Evolutionary conservation across 37 sponge, comb jelly and placozoan genomes (phyloP).

Genomic region (Crambe crambe): DNA sequence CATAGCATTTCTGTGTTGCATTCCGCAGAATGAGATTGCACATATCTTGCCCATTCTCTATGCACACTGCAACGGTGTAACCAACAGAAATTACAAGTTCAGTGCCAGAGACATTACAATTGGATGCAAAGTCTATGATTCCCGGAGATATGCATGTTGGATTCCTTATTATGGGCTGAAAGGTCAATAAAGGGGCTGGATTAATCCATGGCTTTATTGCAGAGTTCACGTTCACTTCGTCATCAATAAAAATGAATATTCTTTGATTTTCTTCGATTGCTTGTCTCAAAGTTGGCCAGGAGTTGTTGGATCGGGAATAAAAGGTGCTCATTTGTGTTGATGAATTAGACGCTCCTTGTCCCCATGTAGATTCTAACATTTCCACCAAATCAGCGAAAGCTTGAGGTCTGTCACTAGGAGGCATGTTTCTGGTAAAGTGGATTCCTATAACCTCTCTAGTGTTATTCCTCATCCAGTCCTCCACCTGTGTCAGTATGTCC

Average conservation of each 20-base stretch:
- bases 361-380: neutral
- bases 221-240: neutral
- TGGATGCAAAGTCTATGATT: neutral
- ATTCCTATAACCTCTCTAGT: conserved; percentile 11
- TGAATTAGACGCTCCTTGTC: neutral
- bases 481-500: conserved; percentile 8
- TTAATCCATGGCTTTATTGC: neutral
- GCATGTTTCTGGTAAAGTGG: conserved; percentile 4
- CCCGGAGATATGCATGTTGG: neutral
- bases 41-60: neutral
- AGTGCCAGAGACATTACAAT: neutral
- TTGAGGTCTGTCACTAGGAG: neutral
- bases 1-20: conserved; percentile 1
- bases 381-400: neutral
- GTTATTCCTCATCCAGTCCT: conserved; percentile 54
- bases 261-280: conserved; percentile 19
- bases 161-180: no score
- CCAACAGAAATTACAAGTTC: neutral
- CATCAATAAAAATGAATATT: conserved; percentile 30
- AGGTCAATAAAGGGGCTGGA: neutral
- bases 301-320: neutral
- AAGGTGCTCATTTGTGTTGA: no score
- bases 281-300: conserved; percentile 44
- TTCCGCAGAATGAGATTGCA: neutral
- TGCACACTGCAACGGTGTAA: conserved; percentile 4